Evolutionary conservation across 1,140 invertebrate species (phyloP), one percentile per base, ranked within the genome.

Genomic region (Tenebrio molitor): DNA sequence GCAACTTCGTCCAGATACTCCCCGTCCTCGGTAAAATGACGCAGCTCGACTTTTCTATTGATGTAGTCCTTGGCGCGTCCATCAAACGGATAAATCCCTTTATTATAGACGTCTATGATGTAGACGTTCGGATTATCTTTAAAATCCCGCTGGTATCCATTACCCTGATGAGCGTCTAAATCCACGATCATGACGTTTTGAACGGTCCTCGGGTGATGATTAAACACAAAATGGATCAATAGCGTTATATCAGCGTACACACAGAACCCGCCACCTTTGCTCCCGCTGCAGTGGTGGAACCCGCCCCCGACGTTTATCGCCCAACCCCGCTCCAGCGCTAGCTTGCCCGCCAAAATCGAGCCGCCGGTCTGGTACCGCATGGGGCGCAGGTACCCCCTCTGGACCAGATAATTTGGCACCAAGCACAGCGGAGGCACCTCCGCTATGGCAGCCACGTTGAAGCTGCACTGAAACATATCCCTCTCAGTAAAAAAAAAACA

Each of bases 271-370:
- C 92, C 93, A 1, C 94, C 94, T 71, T 85, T 84, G 29, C 89
- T 83, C 1, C 87, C 84, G 69, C 89, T 90, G 81, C 93, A 95
- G 81, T 96, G 94, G 83, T 94, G 92, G 81, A 94, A 94, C 1
- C 95, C 95, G 29, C 95, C 95, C 2, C 95, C 95, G n/a, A 97
- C 87, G 82, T 97, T 97, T 33, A 97, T 93, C 0, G 94, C 90
- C 93, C 94, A 96, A 0, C 93, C 93, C 42, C 90, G 80, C 72
- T 95, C 90, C 29, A 95, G 46, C 1, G 94, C 94, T 65, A 96
- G 78, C 81, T 92, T 92, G 0, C 92, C 93, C 29, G 91, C 92
- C 75, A 95, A 80, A 69, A 96, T 88, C 36, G 92, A 92, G 8
- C 94, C 95, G 16, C 93, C 93, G 12, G 93, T 93, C 81, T 96